Conservation (phyloP, 2,888 invertebrate species). For the Xylota segnis region DNA sequence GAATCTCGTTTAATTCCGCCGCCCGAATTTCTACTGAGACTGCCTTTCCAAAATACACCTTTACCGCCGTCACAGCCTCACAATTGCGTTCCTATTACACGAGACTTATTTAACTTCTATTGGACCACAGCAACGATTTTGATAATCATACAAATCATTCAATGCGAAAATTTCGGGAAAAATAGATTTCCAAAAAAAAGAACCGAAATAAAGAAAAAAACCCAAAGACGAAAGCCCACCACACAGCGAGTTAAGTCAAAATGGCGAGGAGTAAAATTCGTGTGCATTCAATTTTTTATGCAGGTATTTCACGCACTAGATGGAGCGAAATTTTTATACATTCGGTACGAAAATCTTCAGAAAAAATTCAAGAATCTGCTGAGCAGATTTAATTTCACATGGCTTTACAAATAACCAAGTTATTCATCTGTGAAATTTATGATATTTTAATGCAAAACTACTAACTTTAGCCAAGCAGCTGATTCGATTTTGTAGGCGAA, state of each 20-base stretch:
- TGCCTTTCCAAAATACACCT: slow-evolving; percentile 58
- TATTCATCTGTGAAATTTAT: slow-evolving; percentile 64
- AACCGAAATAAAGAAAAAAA: slow-evolving; percentile 34
- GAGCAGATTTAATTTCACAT: slow-evolving; percentile 51
- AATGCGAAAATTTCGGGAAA: slow-evolving; percentile 29
- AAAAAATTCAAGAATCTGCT: slow-evolving; percentile 64
- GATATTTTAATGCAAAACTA: slow-evolving; percentile 75
- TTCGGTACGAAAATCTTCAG: slow-evolving; percentile 57
- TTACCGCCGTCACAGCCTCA: slow-evolving; percentile 46
- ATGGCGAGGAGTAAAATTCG: slow-evolving; percentile 71
- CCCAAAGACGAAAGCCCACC: slow-evolving; percentile 63
- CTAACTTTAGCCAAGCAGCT: slow-evolving; percentile 73
- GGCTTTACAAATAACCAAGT: slow-evolving; percentile 39
- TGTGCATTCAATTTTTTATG: slow-evolving; percentile 64
- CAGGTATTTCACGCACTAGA: slow-evolving; percentile 50
- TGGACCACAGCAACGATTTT: slow-evolving; percentile 51
- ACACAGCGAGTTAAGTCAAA: slow-evolving; percentile 76
- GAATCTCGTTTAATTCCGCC: slow-evolving; percentile 59
- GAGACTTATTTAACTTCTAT: slow-evolving; percentile 28
- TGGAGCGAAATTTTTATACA: slow-evolving; percentile 53
- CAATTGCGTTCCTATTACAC: slow-evolving; percentile 19
- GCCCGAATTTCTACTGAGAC: slow-evolving; percentile 61
- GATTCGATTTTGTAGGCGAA: slow-evolving; percentile 76
- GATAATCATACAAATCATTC: slow-evolving; percentile 61
- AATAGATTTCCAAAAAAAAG: slow-evolving; percentile 51